phyloP scores from a whole-genome alignment of 2,797 vertebrate species.

The Eulemur rubriventer region DNA sequence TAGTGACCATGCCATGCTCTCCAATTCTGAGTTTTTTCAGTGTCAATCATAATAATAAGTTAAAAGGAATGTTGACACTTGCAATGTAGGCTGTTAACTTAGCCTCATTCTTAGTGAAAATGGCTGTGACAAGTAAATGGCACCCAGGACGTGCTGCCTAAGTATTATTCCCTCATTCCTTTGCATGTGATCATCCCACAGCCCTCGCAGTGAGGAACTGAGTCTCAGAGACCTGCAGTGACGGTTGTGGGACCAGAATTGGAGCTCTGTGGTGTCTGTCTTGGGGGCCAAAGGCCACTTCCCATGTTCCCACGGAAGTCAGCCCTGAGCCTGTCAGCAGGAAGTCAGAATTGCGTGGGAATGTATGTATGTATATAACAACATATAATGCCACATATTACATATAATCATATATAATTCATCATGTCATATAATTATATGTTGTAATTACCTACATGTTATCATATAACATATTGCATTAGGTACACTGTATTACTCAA shows the following conservation, averaged over 20 bases:
- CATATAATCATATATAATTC: too few relatives aligned
- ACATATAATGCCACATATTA: background rate
- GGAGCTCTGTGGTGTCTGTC: background rate
- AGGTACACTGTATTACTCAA: background rate
- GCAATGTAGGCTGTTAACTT: background rate
- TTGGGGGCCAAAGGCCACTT: background rate
- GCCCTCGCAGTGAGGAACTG: background rate
- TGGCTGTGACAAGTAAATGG: background rate
- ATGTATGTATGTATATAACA: background rate
- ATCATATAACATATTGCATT: too few relatives aligned
- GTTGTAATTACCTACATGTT: background rate
- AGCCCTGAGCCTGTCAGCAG: background rate
- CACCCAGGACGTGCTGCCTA: background rate
- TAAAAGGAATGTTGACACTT: background rate
- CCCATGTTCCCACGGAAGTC: background rate
- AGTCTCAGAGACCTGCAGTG: background rate
- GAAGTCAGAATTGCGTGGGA: background rate
- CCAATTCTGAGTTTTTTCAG: background rate
- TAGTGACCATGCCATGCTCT: fast-evolving
- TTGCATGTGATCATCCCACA: background rate
- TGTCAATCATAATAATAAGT: background rate
- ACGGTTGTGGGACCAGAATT: too few relatives aligned
- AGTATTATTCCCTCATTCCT: background rate
- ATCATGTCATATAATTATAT: background rate
- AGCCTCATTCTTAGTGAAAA: background rate